Conservation (phyloP, 2,888 invertebrate genomes). For the Ornithoptera alexandrae region DNA sequence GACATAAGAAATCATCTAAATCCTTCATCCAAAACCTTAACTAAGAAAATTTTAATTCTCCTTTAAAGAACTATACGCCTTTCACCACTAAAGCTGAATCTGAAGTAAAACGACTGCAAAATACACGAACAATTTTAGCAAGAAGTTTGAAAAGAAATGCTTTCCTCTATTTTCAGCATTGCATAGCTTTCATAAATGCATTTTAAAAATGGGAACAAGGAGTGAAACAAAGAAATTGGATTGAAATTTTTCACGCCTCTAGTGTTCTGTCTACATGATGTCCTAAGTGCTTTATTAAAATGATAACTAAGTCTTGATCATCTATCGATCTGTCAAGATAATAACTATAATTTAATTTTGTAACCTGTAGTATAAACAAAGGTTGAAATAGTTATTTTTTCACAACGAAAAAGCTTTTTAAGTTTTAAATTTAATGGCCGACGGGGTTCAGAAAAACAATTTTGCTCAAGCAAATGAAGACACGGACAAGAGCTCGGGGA, state of each 20-base stretch:
- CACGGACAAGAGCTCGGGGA: constrained; percentile 11
- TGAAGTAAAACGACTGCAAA: constrained; percentile 19
- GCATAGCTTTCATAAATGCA: constrained; percentile 28
- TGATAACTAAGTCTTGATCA: not conserved
- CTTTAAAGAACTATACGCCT: not conserved
- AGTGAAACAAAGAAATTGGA: constrained; percentile 28
- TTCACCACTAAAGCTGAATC: constrained; percentile 7
- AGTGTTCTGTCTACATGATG: constrained; percentile 14
- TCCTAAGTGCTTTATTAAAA: not conserved
- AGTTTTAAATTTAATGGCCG: not conserved
- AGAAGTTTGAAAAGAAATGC: constrained; percentile 23
- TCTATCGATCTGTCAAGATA: not conserved
- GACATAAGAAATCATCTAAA: not conserved
- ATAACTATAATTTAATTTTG: not conserved
- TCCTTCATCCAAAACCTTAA: not conserved
- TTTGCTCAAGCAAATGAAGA: constrained; percentile 5
- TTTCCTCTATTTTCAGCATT: constrained; percentile 17
- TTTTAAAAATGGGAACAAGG: constrained; percentile 27
- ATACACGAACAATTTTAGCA: constrained; percentile 24
- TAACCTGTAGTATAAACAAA: not conserved
- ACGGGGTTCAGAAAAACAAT: not conserved
- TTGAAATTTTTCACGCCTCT: constrained; percentile 25
- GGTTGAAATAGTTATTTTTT: not conserved
- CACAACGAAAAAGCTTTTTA: not conserved
- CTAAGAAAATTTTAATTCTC: not conserved